Base-by-base conservation (phyloP, 2,888 invertebrate species). In the Athrips mouffetella region DNA sequence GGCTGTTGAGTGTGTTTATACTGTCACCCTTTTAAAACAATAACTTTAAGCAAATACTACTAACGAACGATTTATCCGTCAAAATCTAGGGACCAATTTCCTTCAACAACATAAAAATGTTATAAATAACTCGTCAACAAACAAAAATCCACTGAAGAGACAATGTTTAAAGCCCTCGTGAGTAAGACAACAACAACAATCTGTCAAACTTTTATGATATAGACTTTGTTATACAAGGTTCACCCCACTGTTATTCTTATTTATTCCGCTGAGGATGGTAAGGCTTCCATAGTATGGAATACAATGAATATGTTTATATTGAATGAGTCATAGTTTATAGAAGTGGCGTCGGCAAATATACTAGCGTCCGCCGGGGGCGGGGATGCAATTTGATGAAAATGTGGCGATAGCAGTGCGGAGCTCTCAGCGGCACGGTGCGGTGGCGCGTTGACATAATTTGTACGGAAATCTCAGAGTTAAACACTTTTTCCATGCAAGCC, bases 311-410 rank as follows among this genome's bases (percentile, higher is more conserved):
- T 37, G 11, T 37, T 37, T 21, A 11, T 11, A 37, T 37, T 3
- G 33, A 33, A 20, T 37, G 8, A 13, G 31, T 15, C 20, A 37
- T 27, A 10, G n/a, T 37, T 37, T 20, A 37, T 37, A 20, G 37
- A 4, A 37, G 10, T 37, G 37, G 37, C 37, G 20, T 4, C 37
- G 21, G 37, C n/a, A 13, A 31, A 31, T 31, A 16, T 21, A 37
- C 37, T 37, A 16, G 18, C 29, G 23, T 29, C 13, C 11, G 33
- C 45, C 8, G 23, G 33, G 20, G 35, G 47, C 55, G 54, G 58
- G 57, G 60, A 73, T 76, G 76, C 75, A 82, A 80, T 81, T 77
- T 70, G 69, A 84, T 84, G 76, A 73, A 79, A 83, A 84, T 83
- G 72, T 66, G 64, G 59, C 64, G 75, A 76, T 76, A 37, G 68